Conservation (phyloP, 2,797 vertebrate genomes). For the Gallinago nigripennis region DNA sequence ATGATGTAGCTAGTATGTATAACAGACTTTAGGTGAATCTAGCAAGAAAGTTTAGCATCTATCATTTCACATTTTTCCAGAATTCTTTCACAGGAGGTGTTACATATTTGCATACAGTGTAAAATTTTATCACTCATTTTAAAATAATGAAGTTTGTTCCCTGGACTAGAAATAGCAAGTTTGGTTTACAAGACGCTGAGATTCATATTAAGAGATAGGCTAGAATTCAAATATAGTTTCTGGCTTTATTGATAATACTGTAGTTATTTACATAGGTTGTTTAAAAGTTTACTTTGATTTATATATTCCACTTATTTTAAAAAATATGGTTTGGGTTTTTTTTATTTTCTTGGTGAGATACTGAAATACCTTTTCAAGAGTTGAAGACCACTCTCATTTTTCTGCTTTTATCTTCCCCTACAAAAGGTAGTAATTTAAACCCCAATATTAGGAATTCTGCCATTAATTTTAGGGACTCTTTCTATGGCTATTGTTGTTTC, state of each 20-base stretch:
- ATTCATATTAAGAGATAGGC: neutral
- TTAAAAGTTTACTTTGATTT: neutral
- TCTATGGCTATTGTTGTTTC: neutral
- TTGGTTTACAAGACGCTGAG: neutral
- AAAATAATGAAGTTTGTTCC: neutral
- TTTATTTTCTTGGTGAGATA: neutral
- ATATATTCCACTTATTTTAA: neutral
- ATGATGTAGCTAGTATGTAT: neutral
- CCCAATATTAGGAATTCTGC: neutral
- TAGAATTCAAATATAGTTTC: neutral
- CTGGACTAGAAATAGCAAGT: neutral
- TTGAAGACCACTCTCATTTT: neutral
- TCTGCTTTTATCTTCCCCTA: neutral
- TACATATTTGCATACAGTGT: neutral
- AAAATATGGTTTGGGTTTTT: rapidly evolving
- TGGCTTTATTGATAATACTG: neutral
- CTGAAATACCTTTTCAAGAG: neutral
- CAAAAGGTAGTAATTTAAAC: neutral
- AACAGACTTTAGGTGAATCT: neutral
- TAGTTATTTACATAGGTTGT: neutral
- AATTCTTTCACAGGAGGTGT: neutral
- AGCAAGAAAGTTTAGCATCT: neutral
- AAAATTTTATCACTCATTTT: neutral
- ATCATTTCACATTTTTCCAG: neutral
- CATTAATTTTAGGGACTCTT: neutral